Conservation (phyloP, 2,113 vertebrate genomes). For the Scolopax mira region DNA sequence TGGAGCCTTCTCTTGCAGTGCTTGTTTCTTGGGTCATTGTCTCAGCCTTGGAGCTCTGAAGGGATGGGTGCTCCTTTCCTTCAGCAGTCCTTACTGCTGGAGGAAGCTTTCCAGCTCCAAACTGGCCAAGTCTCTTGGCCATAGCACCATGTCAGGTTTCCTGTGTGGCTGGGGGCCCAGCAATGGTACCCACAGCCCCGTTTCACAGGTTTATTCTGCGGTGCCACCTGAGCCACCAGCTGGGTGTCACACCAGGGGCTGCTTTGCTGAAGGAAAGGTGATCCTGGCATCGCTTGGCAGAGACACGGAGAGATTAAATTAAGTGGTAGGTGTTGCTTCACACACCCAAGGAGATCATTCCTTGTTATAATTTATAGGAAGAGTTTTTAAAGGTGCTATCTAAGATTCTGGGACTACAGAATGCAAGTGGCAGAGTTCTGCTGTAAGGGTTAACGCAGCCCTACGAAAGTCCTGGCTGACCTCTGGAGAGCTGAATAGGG, state of each 20-base stretch:
- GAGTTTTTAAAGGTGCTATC: background rate
- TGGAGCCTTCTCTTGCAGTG: background rate
- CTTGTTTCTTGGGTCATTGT: background rate
- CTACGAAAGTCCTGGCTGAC: background rate
- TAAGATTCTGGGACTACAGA: background rate
- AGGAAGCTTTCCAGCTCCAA: background rate
- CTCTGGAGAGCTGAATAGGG: background rate
- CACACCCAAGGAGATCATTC: background rate
- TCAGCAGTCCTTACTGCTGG: fast-evolving
- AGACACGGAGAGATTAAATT: background rate
- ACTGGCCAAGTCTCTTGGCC: background rate
- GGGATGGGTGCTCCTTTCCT: background rate
- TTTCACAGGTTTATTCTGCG: background rate
- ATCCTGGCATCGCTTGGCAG: background rate
- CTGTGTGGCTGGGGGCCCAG: background rate
- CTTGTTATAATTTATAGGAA: background rate
- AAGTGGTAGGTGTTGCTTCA: background rate
- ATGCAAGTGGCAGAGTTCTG: background rate
- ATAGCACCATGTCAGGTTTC: background rate
- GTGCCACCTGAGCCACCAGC: background rate
- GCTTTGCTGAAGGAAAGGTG: background rate
- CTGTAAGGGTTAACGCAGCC: background rate
- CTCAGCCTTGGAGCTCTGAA: background rate
- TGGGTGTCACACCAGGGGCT: background rate
- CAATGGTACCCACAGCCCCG: background rate